Evolutionary conservation across 2,113 vertebrate species (phyloP), one percentile per base, ranked within the genome.

Genomic region (Pedetes capensis): DNA sequence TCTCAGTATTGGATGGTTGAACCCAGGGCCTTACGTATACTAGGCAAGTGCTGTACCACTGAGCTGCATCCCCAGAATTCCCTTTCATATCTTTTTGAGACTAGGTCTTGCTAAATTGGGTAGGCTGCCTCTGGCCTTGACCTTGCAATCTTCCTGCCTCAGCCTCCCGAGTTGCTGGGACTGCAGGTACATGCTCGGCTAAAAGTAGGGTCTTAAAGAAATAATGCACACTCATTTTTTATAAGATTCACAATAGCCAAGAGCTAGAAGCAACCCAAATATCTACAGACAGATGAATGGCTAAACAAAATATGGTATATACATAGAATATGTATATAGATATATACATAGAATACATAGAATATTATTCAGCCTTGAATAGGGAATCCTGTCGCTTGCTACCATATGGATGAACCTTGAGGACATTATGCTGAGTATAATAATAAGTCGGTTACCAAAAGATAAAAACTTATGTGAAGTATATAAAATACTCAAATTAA

Each of bases 281-380:
- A 22, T 32, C 59, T 72, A 37, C 3, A 17, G 10, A 66, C 0
- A 9, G 42, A 34, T 32, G 16, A 13, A n/a, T 0, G 27, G 44
- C 42, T 32, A 42, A 42, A 72, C 7, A 69, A 74, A 82, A 49
- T 10, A 10, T 37, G 25, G 44, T 6, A 6, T 34, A 22, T 13
- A 47, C 0, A 29, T 4, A 42, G 4, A 20, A 17, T n/a, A n/a
- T n/a, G n/a, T n/a, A n/a, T n/a, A n/a, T n/a, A n/a, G 25, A 37
- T 6, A 6, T 34, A 22, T 13, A 47, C 0, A 29, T 4, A 42
- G 4, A 20, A 17, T n/a, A n/a, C n/a, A n/a, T 71, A 63, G 72
- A 51, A 1, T 53, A 79, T 20, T 23, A 86, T 18, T 61, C 55
- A 61, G 53, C 29, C 39, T 78, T 47, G 29, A 82, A 68, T n/a